Evolutionary conservation across 1,140 invertebrate genomes (phyloP).

Genomic region (Pseudomyrmex gracilis): DNA sequence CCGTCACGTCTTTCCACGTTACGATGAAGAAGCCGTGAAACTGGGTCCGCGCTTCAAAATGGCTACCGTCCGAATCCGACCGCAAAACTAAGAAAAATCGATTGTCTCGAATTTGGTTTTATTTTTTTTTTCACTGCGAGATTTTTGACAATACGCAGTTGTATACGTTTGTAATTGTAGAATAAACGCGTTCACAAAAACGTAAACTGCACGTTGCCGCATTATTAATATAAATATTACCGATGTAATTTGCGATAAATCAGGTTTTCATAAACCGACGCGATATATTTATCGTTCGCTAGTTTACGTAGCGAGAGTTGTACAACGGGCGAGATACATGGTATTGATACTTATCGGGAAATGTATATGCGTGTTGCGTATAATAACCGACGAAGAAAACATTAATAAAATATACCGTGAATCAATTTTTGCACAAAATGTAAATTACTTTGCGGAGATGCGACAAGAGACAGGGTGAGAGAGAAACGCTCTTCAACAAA

Average conservation of each 20-base stretch:
- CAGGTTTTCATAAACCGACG: slow-evolving; percentile 45
- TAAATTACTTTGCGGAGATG: slow-evolving; percentile 33
- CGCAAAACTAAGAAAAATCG: neutral
- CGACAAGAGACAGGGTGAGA: slow-evolving; percentile 6
- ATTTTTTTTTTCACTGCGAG: neutral
- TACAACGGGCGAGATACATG: neutral
- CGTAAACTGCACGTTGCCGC: slow-evolving; percentile 28
- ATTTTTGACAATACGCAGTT: neutral
- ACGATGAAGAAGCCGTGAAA: slow-evolving; percentile 68
- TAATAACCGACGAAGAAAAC: slow-evolving; percentile 37
- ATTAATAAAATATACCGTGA: slow-evolving; percentile 30
- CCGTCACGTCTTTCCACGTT: slow-evolving; percentile 33
- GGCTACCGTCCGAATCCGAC: slow-evolving; percentile 66
- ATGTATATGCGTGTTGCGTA: slow-evolving; percentile 1
- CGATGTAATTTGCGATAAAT: slow-evolving; percentile 50
- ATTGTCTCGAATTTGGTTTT: neutral
- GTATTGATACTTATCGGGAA: slow-evolving; percentile 43
- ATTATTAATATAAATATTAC: slow-evolving; percentile 54
- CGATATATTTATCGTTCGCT: slow-evolving; percentile 38
- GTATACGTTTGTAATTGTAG: slow-evolving; percentile 44
- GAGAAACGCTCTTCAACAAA: slow-evolving; percentile 3
- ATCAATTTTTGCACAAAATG: slow-evolving; percentile 55
- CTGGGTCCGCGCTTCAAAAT: slow-evolving; percentile 62
- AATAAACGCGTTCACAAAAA: neutral
- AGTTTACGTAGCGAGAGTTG: slow-evolving; percentile 18